phyloP scores from a whole-genome alignment of 2,888 invertebrate genomes.

The Eristalis arbustorum region DNA sequence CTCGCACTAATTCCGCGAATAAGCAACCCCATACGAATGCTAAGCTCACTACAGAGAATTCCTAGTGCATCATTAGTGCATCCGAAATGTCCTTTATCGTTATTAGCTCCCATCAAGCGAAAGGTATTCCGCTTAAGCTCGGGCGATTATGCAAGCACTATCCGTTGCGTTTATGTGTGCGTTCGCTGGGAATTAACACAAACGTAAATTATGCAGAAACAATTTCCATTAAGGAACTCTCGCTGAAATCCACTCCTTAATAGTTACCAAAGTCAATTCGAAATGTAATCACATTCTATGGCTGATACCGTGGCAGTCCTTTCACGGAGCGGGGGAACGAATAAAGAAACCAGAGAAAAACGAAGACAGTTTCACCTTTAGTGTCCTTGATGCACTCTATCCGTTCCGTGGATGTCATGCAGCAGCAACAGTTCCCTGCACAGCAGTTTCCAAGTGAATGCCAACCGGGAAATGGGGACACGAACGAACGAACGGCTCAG shows the following conservation, averaged over 20 bases:
- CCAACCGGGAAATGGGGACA: neutral
- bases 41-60: neutral
- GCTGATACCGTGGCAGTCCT: constrained; percentile 26
- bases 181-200: constrained; percentile 29
- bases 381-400: constrained; percentile 56
- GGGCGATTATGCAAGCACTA: constrained; percentile 16
- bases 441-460: constrained; percentile 1
- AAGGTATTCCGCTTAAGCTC: constrained; percentile 48
- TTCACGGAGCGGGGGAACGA: neutral
- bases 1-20: neutral
- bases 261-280: constrained; percentile 42
- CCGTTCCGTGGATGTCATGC: neutral
- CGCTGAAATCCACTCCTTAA: constrained; percentile 44
- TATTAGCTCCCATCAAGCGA: constrained; percentile 26
- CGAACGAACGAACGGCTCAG: neutral
- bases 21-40: neutral
- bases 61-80: constrained; percentile 33
- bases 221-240: constrained; percentile 54
- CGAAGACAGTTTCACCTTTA: constrained; percentile 45
- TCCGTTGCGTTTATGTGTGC: constrained; percentile 3
- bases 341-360: neutral
- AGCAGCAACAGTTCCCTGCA: neutral
- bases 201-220: constrained; percentile 54
- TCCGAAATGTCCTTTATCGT: constrained; percentile 35
- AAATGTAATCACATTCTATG: constrained; percentile 52